Evolutionary conservation across 2,113 vertebrate genomes (phyloP).

Genomic region (Ochotona curzoniae): DNA sequence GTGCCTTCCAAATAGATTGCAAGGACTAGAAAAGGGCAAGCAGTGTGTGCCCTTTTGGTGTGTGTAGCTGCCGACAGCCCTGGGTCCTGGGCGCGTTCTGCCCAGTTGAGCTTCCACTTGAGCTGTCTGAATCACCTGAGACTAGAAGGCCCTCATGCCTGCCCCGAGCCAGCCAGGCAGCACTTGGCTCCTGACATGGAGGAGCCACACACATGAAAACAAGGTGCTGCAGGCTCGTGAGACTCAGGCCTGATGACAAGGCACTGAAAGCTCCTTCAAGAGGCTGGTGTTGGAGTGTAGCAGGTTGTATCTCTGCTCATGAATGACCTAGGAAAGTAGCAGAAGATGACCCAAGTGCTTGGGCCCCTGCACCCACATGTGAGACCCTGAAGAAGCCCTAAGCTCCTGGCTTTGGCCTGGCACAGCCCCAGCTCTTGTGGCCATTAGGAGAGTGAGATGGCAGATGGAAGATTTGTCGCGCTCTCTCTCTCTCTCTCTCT

Average conservation of each 20-base stretch:
- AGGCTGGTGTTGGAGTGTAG: no score
- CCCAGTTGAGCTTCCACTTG: constrained; percentile 1
- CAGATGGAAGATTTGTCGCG: no score
- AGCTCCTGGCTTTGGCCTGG: no score
- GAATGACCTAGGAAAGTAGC: no score
- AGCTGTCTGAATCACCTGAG: not conserved
- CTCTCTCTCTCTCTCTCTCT: not conserved
- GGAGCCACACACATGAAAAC: not conserved
- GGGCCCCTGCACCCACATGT: no score
- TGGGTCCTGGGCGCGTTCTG: not conserved
- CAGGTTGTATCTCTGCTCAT: no score
- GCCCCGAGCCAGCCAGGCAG: not conserved
- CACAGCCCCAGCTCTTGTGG: no score
- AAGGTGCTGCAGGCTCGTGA: not conserved
- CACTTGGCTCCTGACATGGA: not conserved
- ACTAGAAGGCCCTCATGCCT: not conserved
- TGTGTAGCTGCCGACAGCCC: no score
- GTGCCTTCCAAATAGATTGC: not conserved
- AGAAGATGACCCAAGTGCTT: no score
- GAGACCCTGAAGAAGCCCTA: no score
- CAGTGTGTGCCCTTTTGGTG: no score
- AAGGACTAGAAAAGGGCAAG: not conserved
- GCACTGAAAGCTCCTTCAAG: not conserved
- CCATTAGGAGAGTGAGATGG: no score
- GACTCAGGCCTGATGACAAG: not conserved